Evolutionary conservation across 2,888 invertebrate species (phyloP).

Genomic region (Pomacea canaliculata): DNA sequence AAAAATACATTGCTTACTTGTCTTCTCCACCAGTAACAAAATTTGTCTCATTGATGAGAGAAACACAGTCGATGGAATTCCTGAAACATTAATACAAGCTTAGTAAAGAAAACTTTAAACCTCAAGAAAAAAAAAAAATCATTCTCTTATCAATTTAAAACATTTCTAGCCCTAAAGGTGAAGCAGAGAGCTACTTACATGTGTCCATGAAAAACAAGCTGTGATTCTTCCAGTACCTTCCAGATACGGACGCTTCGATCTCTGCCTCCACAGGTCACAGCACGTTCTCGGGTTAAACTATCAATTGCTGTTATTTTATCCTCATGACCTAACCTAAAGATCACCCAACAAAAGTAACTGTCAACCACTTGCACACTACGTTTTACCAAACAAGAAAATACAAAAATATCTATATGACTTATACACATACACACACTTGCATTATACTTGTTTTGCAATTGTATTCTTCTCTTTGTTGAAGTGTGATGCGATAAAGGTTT

Average conservation of each 20-base stretch:
- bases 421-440: background rate
- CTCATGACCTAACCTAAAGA: conserved; percentile 86
- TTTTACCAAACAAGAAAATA: background rate
- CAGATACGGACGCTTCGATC: conserved; percentile 91
- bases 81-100: conserved; percentile 46
- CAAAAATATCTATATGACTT: background rate
- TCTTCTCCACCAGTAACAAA: conserved; percentile 94
- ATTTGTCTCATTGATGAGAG: conserved; percentile 91
- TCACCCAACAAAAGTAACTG: background rate
- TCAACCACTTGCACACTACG: background rate
- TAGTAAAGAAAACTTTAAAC: background rate
- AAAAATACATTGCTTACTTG: conserved; percentile 75
- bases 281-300: conserved; percentile 86
- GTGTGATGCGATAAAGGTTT: too few species aligned
- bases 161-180: too few species aligned
- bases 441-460: background rate
- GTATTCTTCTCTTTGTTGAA: too few species aligned
- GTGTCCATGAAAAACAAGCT: conserved; percentile 91
- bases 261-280: conserved; percentile 89
- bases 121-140: too few species aligned
- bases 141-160: too few species aligned
- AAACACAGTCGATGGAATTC: conserved; percentile 88
- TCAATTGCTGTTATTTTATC: conserved; percentile 88
- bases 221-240: conserved; percentile 98
- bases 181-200: conserved; percentile 43